Base-by-base conservation (phyloP, 1,140 invertebrate genomes). In the Gonioctena quinquepunctata region DNA sequence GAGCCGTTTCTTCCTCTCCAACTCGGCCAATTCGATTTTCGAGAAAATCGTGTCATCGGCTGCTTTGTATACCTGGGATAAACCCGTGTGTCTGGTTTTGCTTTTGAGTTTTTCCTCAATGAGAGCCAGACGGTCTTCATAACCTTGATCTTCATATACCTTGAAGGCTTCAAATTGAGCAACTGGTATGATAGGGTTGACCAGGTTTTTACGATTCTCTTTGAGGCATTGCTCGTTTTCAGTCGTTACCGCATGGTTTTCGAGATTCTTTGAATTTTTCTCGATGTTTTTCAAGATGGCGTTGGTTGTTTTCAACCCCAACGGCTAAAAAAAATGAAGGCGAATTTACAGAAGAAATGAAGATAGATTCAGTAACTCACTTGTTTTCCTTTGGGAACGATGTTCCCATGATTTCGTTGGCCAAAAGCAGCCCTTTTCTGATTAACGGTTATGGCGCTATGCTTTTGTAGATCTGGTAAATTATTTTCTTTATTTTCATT, bases 81-180 rank as follows among this genome's bases (percentile, higher is more conserved):
- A 18, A 11, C 23, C 23, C 16, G 23, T 13, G 42, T 66, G 27
- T 19, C 26, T 66, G 6, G 19, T 33, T 25, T 62, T 76, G n/a
- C 61, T 57, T 54, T 68, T 72, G 13, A 72, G 66, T 65, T 76
- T 78, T 85, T 84, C 69, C 13, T 77, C 74, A 63, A 75, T 68
- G 80, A 79, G 72, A 18, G 69, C 69, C 61, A 63, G 52, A 65
- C 86, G 84, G 63, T 84, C 88, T 79, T 80, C 84, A 81, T 87
- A 80, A 28, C 86, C 78, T 72, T 88, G 88, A 76, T 92, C 90
- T 82, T 92, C 90, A 67, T 92, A 92, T 11, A 92, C 89, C 72
- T 90, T 91, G 74, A 92, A 91, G 13, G 87, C 87, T 80, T 90
- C 87, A 82, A 92, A 92, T 76, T 90, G 89, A 54, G 88, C 89